Percentiles rank a stretch among this genome's conserved stretches.
phyloP scores from a whole-genome alignment of 1,140 invertebrate genomes.

The Papilio polyxenes region DNA sequence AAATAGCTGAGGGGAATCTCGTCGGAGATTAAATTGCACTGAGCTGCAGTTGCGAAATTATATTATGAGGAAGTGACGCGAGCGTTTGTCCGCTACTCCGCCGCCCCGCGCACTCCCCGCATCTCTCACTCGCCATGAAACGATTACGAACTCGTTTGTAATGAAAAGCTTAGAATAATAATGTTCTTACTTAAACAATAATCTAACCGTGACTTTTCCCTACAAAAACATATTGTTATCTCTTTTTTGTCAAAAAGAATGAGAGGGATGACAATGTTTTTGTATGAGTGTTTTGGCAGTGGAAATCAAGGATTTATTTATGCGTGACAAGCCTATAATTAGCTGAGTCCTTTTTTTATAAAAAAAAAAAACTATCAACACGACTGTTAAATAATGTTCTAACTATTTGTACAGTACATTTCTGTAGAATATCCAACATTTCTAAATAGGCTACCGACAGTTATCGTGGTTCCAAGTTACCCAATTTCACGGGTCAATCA shows the following conservation, averaged over 20 bases:
- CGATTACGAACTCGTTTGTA: not conserved
- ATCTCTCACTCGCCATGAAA: slow-evolving; percentile 2
- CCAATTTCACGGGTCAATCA: slow-evolving; percentile 28
- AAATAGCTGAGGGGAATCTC: slow-evolving; percentile 49
- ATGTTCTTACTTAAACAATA: not conserved
- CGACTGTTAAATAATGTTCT: too few relatives aligned
- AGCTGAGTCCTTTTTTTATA: not conserved
- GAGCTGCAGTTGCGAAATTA: slow-evolving; percentile 59
- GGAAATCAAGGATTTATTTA: too few relatives aligned
- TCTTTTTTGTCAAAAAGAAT: too few relatives aligned
- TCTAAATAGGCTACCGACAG: not conserved
- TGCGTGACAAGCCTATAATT: too few relatives aligned
- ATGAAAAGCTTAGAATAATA: not conserved
- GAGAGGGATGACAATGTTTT: too few relatives aligned
- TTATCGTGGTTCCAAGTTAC: slow-evolving; percentile 18
- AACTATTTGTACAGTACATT: not conserved
- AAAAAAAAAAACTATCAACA: too few relatives aligned
- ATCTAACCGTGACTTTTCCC: too few relatives aligned
- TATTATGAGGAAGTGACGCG: slow-evolving; percentile 56
- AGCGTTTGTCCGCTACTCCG: slow-evolving; percentile 40
- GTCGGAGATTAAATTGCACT: slow-evolving; percentile 56
- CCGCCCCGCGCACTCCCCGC: not conserved
- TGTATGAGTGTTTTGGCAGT: too few relatives aligned
- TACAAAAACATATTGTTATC: too few relatives aligned
- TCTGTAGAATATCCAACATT: not conserved